Base-by-base conservation (phyloP, 2,113 vertebrate genomes). In the Engraulis encrasicolus region DNA sequence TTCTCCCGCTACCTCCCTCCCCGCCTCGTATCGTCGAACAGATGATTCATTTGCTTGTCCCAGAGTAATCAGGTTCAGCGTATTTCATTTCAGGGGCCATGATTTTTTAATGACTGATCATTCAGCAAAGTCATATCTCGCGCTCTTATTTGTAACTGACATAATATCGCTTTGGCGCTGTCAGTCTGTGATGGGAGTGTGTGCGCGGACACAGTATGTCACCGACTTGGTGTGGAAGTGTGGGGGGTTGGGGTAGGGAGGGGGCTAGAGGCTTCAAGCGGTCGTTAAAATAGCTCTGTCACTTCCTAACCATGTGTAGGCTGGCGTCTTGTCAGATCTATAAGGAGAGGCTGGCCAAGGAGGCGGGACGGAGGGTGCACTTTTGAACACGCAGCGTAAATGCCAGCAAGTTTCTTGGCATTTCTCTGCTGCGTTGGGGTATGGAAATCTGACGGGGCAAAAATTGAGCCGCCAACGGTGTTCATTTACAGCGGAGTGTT, bases 71-170 rank as follows among this genome's bases (percentile, higher is more conserved):
- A 74, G 15, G 31, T 34, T 18, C 58, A 66, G 23, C 27, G 4
- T 74, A 74, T 74, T 74, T 34, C 66, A 36, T 74, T 74, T 36
- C 66, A 74, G 18, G n/a, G 12, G 66, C 27, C 66, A 74, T 34
- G 31, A 74, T 74, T 34, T 74, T 74, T 74, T 17, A 74, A 74
- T 74, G 31, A 15, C 11, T 34, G 66, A 74, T 34, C 31, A 27
- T 15, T 27, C 31, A 74, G 23, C 66, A n/a, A n/a, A 36, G 18
- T 74, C 66, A 74, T 74, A 74, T 74, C 66, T 74, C 12, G 34
- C 34, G 31, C 27, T 74, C 66, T 74, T 27, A 17, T 17, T 74
- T 74, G 27, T 14, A 74, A 31, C 66, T 17, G 66, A 31, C 66
- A 71, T 17, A 14, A 23, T 23, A 23, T 31, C 66, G 31, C 66